These are phyloP conservation scores for Ennomos erosarius DNA, from an alignment of 2,888 invertebrate genomes.

Conservation along the genomic window DNA sequence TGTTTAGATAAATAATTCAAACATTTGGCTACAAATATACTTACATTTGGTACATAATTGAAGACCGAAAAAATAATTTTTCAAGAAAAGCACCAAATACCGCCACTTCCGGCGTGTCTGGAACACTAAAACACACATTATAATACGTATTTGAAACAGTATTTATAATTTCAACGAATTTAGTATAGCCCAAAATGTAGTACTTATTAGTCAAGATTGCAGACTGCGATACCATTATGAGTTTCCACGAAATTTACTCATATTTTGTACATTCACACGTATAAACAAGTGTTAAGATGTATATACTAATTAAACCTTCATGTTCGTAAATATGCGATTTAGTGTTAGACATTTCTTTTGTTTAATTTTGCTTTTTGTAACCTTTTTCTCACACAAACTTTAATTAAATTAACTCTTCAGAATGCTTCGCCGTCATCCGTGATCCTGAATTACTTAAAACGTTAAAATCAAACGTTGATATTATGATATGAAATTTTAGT, in stretches of 20 bases:
- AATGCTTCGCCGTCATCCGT: neutral
- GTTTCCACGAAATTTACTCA: conserved; percentile 62
- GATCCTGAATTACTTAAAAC: neutral
- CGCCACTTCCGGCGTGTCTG: conserved; percentile 21
- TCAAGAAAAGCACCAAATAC: neutral
- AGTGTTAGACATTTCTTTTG: conserved; percentile 11
- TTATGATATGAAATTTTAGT: too few relatives aligned
- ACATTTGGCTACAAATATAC: too few relatives aligned
- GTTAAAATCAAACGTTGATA: too few relatives aligned
- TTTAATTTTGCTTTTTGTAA: conserved; percentile 5
- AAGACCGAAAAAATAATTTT: too few relatives aligned
- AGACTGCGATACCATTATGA: conserved; percentile 62
- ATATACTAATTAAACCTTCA: conserved; percentile 26
- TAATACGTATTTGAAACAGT: conserved; percentile 9
- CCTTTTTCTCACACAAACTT: too few relatives aligned
- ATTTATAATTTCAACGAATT: conserved; percentile 34
- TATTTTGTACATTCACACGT: conserved; percentile 37
- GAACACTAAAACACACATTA: conserved; percentile 5
- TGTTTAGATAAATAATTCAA: too few relatives aligned
- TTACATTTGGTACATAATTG: too few relatives aligned
- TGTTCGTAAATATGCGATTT: conserved; percentile 10
- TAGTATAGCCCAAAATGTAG: conserved; percentile 49
- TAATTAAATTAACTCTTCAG: too few relatives aligned
- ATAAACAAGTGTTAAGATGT: conserved; percentile 27
- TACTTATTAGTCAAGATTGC: conserved; percentile 62